Evolutionary conservation across 1,140 invertebrate genomes (phyloP).

Genomic region (Ptiloglossa arizonensis): DNA sequence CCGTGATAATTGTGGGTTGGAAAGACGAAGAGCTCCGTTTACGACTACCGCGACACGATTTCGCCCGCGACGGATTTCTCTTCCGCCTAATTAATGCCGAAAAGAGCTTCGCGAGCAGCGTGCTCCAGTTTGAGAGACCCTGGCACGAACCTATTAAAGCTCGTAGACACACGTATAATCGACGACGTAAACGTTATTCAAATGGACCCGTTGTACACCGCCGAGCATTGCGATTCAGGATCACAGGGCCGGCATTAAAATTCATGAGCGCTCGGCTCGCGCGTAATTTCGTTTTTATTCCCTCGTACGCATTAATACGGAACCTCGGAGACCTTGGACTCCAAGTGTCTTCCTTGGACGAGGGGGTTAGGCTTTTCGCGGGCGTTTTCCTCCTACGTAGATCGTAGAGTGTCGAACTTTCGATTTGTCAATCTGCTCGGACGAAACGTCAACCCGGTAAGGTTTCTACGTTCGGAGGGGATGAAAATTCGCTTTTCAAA

Average conservation of each 20-base stretch:
- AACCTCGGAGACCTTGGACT: background rate
- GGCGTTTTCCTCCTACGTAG: too few relatives aligned
- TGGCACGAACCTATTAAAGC: conserved; percentile 11
- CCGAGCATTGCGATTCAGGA: conserved; percentile 35
- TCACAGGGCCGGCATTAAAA: conserved; percentile 32
- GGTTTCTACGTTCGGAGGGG: conserved; percentile 45
- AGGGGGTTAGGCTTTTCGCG: background rate
- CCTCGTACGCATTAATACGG: conserved; percentile 22
- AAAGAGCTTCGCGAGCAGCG: background rate
- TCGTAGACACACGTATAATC: conserved; percentile 35
- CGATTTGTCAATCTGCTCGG: conserved; percentile 36
- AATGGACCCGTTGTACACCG: conserved; percentile 26
- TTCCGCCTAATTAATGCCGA: too few relatives aligned
- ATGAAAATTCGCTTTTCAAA: conserved; percentile 56
- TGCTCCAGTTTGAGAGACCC: background rate
- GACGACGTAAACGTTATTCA: conserved; percentile 41
- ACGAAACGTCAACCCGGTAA: conserved; percentile 35
- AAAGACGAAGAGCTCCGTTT: too few relatives aligned
- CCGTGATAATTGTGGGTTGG: too few relatives aligned
- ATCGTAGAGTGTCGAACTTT: too few relatives aligned
- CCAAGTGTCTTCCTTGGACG: background rate
- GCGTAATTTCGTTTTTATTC: conserved; percentile 46
- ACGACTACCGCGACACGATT: too few relatives aligned
- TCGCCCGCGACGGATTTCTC: too few relatives aligned
- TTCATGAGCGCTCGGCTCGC: conserved; percentile 17